Evolutionary conservation across 2,797 vertebrate species (phyloP), one percentile per base, ranked within the genome.

Genomic region (Synanceia verrucosa): DNA sequence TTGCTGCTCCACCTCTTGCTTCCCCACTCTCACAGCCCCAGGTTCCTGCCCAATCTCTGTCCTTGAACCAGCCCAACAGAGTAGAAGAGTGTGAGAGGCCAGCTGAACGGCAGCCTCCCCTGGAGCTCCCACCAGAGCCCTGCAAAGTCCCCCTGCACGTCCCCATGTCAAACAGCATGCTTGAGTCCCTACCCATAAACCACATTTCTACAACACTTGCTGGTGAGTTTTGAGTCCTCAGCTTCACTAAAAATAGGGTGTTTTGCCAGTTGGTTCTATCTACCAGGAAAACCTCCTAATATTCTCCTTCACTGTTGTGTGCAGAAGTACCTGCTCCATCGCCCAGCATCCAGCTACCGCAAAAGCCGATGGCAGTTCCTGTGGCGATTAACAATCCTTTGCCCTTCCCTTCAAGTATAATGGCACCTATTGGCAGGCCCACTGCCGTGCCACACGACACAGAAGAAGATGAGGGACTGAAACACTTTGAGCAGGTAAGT

Each of bases 381-480:
- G 65, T 90, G 84, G 89, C 88, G 50, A 91, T 94, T 86, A 90
- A 94, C 73, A 94, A 91, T 87, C 86, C 93, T 77, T 91, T 95
- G 63, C 83, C 92, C 85, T 95, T 93, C 89, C 81, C 91, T 44
- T 88, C 89, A 24, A 90, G 44, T 93, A 78, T 93, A 26, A 77
- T 95, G 85, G 75, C 92, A 56, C 83, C 95, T 41, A 93, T 95
- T 68, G 89, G 95, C 72, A 88, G 93, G 46, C 88, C 95, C 47
- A 89, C 91, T 5, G 66, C 89, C 65, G 85, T 95, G 79, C 92
- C 79, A 57, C 94, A 94, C 16, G 96, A 98, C 70, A 89, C 95
- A 31, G 97, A 99, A 89, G 98, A 99, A 88, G 98, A 99, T 69
- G 98, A 99, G 84, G 96, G 98, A 66, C 95, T 99, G 65, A 98